These are phyloP conservation scores for Remorina albescens DNA, from an alignment of 2,797 vertebrate genomes.

Conservation along the genomic window DNA sequence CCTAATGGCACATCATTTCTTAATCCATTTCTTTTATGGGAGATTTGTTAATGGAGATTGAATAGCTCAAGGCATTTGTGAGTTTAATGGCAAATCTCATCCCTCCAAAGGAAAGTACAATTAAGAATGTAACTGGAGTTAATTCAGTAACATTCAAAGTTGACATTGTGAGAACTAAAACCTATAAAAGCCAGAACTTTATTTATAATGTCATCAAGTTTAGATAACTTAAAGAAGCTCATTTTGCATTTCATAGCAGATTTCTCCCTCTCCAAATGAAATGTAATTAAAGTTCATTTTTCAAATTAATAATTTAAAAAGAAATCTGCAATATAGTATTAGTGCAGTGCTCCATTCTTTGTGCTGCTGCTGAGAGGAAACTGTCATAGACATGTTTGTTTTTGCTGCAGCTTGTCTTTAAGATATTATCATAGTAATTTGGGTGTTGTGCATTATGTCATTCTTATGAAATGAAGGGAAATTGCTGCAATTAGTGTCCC, in stretches of 20 bases:
- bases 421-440: conserved; percentile 70
- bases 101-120: neutral
- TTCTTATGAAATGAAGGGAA: conserved; percentile 73
- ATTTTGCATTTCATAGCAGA: conserved; percentile 5
- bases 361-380: conserved; percentile 30
- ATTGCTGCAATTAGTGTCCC: conserved; percentile 66
- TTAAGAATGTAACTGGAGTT: neutral
- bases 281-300: neutral
- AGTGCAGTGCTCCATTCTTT: conserved; percentile 1
- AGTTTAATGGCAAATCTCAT: neutral
- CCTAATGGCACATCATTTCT: too few species aligned
- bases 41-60: neutral
- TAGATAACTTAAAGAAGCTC: neutral
- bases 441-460: conserved; percentile 67
- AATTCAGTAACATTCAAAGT: neutral
- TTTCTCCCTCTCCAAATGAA: conserved; percentile 13
- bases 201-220: neutral
- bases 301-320: neutral
- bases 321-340: neutral
- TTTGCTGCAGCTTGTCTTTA: conserved; percentile 58
- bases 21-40: too few species aligned
- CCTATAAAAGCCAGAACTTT: neutral
- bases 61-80: neutral
- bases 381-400: conserved; percentile 53
- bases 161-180: neutral